Evolutionary conservation across 2,797 vertebrate species (phyloP), one percentile per base, ranked within the genome.

Genomic region (Danio jaintianensis): DNA sequence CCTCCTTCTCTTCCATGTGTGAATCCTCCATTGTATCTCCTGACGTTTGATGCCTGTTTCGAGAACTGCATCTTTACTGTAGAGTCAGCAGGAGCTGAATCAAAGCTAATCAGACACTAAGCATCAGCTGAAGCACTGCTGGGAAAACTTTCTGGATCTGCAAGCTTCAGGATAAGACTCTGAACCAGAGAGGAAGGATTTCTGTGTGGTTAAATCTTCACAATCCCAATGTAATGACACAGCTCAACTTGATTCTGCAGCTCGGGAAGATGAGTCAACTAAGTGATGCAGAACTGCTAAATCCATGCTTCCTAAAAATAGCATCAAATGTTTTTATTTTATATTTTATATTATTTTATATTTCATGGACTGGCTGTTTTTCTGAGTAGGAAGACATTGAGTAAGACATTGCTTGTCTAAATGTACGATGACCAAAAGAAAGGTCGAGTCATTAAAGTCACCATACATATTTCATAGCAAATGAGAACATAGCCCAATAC

Each of bases 81-180:
- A 45, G 50, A 7, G 18, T 62, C 61, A 52, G 62, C 69, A 48
- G 64, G 52, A 84, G 72, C 59, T 82, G 50, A 77, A 75, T 82
- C 80, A 55, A n/a, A 87, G 80, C 83, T 88, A 87, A 89, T 82
- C 86, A 16, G 50, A 47, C 0, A 48, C 79, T 81, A 18, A 62
- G 70, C 58, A 29, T 76, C 53, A 7, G 85, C 76, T 73, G 67
- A 72, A 55, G 45, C n/a, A 22, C 18, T 18, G 36, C 58, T 47
- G 15, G 20, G 81, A 79, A 76, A 83, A 79, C 53, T 76, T 81
- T 71, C 40, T 29, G 53, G 61, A 78, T 79, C 48, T 53, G 73
- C 78, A 52, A 79, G 53, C 43, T 66, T 9, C 18, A 36, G 45
- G 42, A 47, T 69, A 61, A 81, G 40, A 50, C 59, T 47, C 40